phyloP scores from a whole-genome alignment of 2,888 invertebrate genomes.

The Nebria brevicollis region DNA sequence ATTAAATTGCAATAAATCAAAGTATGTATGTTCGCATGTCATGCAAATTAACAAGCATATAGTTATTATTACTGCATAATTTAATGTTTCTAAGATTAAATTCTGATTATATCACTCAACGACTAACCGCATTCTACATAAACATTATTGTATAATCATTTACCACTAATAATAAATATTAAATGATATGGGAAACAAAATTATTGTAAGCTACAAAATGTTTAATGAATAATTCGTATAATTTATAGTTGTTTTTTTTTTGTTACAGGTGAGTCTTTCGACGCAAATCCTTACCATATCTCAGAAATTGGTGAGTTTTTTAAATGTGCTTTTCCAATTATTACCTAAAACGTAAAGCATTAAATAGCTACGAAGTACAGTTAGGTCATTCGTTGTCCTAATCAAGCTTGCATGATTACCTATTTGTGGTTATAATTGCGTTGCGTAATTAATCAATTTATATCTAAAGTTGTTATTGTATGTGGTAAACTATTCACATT shows the following conservation, averaged over 20 bases:
- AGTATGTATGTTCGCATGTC: neutral
- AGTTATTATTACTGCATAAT: neutral
- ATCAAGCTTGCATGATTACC: too few species aligned
- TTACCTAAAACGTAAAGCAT: too few species aligned
- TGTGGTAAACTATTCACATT: too few species aligned
- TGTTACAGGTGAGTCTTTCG: conserved; percentile 1
- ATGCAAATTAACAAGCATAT: neutral
- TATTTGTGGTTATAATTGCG: too few species aligned
- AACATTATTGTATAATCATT: neutral
- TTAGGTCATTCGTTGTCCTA: too few species aligned
- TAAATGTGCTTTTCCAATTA: neutral
- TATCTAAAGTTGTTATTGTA: too few species aligned
- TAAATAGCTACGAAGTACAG: too few species aligned
- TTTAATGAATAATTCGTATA: neutral
- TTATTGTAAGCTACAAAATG: neutral
- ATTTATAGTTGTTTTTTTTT: neutral
- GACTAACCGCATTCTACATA: too few species aligned
- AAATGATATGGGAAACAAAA: neutral
- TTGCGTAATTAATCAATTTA: too few species aligned
- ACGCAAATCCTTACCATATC: neutral
- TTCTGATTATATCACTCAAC: neutral
- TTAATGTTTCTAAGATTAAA: neutral
- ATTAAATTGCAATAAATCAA: neutral
- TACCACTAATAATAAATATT: neutral
- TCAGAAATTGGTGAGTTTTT: neutral